phyloP scores from a whole-genome alignment of 2,113 vertebrate species.

The Anarrhichthys ocellatus region DNA sequence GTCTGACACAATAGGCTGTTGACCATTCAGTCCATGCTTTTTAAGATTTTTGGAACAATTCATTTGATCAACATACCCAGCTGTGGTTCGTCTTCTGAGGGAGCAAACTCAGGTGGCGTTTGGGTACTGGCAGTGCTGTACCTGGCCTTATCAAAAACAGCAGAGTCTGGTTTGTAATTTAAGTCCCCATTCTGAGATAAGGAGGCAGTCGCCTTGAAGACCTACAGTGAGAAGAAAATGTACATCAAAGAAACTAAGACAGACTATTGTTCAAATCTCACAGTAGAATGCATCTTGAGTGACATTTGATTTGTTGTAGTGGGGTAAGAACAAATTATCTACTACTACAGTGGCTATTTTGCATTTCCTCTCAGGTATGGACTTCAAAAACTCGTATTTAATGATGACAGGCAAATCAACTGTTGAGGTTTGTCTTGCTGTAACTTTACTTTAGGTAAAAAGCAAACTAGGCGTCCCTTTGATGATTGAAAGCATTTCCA shows the following conservation, averaged over 20 bases:
- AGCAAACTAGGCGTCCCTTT: too few relatives aligned
- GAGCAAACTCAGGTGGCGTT: slow-evolving; percentile 89
- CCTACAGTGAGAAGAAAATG: slow-evolving; percentile 72
- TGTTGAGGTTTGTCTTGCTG: background rate
- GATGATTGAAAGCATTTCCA: background rate
- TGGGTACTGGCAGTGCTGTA: slow-evolving; percentile 92
- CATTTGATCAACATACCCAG: slow-evolving; percentile 74
- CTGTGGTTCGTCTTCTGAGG: slow-evolving; percentile 85
- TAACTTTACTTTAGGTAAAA: background rate
- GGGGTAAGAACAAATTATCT: background rate
- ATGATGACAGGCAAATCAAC: background rate
- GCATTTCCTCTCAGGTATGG: background rate
- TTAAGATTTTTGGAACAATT: background rate
- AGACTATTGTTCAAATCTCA: background rate
- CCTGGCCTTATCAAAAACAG: slow-evolving; percentile 80
- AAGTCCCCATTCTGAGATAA: slow-evolving; percentile 85
- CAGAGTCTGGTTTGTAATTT: slow-evolving; percentile 82
- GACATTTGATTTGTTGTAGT: background rate
- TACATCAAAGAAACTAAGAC: background rate
- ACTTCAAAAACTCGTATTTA: background rate
- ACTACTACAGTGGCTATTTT: background rate
- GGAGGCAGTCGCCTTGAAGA: slow-evolving; percentile 88
- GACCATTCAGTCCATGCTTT: background rate
- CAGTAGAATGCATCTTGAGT: background rate
- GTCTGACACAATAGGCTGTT: slow-evolving; percentile 20